phyloP scores from a whole-genome alignment of 2,888 invertebrate species.

The Cremastinae sp. region DNA sequence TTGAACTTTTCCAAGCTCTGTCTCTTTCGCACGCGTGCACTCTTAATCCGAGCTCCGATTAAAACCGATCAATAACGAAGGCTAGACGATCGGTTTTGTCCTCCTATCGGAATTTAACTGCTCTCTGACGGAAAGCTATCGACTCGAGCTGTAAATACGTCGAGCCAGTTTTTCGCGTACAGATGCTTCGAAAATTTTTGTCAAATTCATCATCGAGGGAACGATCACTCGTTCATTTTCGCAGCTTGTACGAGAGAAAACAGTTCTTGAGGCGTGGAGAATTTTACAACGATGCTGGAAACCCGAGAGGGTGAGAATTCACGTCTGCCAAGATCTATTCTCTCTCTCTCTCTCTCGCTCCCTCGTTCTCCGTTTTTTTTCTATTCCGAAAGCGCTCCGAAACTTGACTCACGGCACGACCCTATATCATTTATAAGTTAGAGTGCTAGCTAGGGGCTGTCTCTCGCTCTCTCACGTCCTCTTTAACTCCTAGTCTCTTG shows the following conservation, averaged over 20 bases:
- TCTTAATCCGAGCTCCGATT: constrained; percentile 44
- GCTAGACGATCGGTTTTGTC: constrained; percentile 29
- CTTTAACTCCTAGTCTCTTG: constrained; percentile 46
- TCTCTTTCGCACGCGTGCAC: constrained; percentile 5
- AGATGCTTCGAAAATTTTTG: neutral
- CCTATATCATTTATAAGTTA: constrained; percentile 71
- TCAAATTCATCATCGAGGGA: constrained; percentile 5
- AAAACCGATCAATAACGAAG: constrained; percentile 53
- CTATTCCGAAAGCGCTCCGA: constrained; percentile 36
- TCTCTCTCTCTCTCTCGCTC: neutral
- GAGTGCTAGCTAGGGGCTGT: constrained; percentile 48
- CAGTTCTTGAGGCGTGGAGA: neutral
- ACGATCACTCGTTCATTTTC: constrained; percentile 53
- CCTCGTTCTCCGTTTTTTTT: too few species aligned
- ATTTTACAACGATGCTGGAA: constrained; percentile 15
- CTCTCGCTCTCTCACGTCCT: constrained; percentile 30
- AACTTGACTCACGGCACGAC: constrained; percentile 61
- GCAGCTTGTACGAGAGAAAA: constrained; percentile 39
- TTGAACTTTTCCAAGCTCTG: neutral
- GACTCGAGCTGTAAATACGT: neutral
- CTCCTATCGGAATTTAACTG: constrained; percentile 3
- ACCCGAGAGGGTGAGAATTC: constrained; percentile 33
- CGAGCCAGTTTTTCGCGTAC: neutral
- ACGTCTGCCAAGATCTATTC: constrained; percentile 53
- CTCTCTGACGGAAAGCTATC: constrained; percentile 24